Evolutionary conservation across 2,888 invertebrate species (phyloP), one percentile per base, ranked within the genome.

Genomic region (Stramonita haemastoma): DNA sequence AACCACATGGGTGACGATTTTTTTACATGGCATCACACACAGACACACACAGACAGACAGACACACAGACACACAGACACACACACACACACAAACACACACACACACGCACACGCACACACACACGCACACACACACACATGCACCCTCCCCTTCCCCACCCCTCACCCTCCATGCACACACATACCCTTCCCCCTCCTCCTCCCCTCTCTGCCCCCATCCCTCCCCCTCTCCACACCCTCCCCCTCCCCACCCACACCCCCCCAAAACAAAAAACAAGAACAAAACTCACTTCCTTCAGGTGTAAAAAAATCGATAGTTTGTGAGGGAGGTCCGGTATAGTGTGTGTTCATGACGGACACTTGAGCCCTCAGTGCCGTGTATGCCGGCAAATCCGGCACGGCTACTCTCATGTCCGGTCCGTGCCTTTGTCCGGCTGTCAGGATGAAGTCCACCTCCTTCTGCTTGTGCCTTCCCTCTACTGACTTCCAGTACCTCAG

Each of bases 401-500:
- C 92, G 2, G 93, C 91, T 29, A 94, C 94, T 34, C 94, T 92
- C 34, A 95, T 93, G 88, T 94, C 93, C 15, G 92, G 93, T 26
- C 92, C 92, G 60, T 93, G 92, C 84, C 88, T 88, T 56, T 91
- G 91, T 5, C 90, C 90, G 13, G 90, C 89, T 0, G 93, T 92
- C 5, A 94, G 88, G 8, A 93, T 91, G n/a, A 94, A 91, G 87
- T 94, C 94, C 17, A 94, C 93, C 88, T 94, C 93, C 36, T 93
- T 93, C 93, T 93, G 92, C 91, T 94, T 93, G 91, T 93, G 93
- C 81, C 94, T 92, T n/a, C 94, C 95, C 92, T 97, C 97, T 90
- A 97, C 97, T 84, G 98, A 98, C 2, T 98, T 98, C 99, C 99
- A 99, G 19, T 98, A 99, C 96, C 98, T 98, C 90, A 99, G 98